These are phyloP conservation scores for Cebidichthys violaceus DNA, from an alignment of 2,113 vertebrate species.

Conservation along the genomic window DNA sequence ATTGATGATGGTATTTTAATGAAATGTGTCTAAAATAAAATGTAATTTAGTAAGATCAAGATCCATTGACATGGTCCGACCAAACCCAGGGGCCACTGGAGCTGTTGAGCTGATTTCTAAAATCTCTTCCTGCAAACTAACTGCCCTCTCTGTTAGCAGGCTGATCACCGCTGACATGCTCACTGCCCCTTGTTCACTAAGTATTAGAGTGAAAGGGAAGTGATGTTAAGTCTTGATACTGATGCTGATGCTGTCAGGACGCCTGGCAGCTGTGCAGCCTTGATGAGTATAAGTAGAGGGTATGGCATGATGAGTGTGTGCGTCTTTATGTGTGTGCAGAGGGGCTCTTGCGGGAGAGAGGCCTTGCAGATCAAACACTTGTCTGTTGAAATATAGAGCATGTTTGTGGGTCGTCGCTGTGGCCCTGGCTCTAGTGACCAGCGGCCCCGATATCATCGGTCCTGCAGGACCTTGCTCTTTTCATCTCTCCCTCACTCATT, in stretches of 20 bases:
- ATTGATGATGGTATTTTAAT: background rate
- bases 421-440: conserved; percentile 72
- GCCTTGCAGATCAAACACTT: conserved; percentile 70
- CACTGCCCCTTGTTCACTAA: conserved; percentile 46
- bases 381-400: conserved; percentile 75
- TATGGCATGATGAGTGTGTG: conserved; percentile 51
- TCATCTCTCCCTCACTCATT: conserved; percentile 53
- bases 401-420: conserved; percentile 76
- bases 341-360: conserved; percentile 45
- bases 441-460: conserved; percentile 48
- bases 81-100: conserved; percentile 4
- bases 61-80: background rate
- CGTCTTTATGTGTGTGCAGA: conserved; percentile 29
- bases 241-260: conserved; percentile 65
- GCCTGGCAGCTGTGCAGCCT: conserved; percentile 60
- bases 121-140: conserved; percentile 22
- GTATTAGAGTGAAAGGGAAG: conserved; percentile 48
- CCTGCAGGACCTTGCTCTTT: conserved; percentile 62
- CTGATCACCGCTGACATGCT: conserved; percentile 51
- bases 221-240: conserved; percentile 59
- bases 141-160: conserved; percentile 41
- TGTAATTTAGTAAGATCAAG: background rate
- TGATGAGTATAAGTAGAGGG: conserved; percentile 55
- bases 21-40: background rate
- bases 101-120: conserved; percentile 10